Base-by-base conservation (phyloP, 2,113 vertebrate genomes). In the Hippopotamus amphibius region DNA sequence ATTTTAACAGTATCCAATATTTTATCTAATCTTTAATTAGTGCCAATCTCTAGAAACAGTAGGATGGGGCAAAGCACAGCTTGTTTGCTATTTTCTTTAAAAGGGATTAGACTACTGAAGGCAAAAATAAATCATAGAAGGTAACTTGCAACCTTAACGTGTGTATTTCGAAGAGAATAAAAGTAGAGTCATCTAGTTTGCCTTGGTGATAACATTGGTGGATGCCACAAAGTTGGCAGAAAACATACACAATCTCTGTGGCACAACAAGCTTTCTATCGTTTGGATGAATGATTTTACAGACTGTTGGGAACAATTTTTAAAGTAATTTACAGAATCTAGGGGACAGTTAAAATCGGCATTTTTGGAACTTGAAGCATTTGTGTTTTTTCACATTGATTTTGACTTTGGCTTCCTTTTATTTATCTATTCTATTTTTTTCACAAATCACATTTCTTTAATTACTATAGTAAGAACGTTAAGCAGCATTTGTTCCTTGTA, bases 341-440 rank as follows among this genome's bases (percentile, higher is more conserved):
- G 89, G 33, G 8, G 84, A 96, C 7, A 82, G 74, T 41, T 77
- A 66, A 81, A 89, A 93, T 9, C 57, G 6, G 19, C 6, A 69
- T 77, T 90, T 93, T 66, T 84, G 10, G 74, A 85, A 93, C 8
- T 30, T 91, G 46, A 90, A 2, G 5, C 5, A 90, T 63, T 81
- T 72, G 21, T 61, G 16, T 26, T 19, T 63, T 55, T 88, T 74
- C 21, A 30, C 22, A 85, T 48, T 61, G 61, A 91, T 81, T 95
- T 95, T 93, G n/a, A 37, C 30, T 93, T 76, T 81, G 48, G 30
- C 30, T 69, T 84, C 30, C 48, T 66, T 61, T 91, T 53, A 84
- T 71, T 82, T 57, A 59, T 83, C 37, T 37, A 37, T 37, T 37
- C 2, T 37, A 37, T 37, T 37, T 37, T 37, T 37, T 37, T 37